Percentiles rank a stretch among this genome's conserved stretches.
These are phyloP conservation scores for Campopleginae sp. DNA, from an alignment of 2,888 invertebrate species.

Conservation along the genomic window DNA sequence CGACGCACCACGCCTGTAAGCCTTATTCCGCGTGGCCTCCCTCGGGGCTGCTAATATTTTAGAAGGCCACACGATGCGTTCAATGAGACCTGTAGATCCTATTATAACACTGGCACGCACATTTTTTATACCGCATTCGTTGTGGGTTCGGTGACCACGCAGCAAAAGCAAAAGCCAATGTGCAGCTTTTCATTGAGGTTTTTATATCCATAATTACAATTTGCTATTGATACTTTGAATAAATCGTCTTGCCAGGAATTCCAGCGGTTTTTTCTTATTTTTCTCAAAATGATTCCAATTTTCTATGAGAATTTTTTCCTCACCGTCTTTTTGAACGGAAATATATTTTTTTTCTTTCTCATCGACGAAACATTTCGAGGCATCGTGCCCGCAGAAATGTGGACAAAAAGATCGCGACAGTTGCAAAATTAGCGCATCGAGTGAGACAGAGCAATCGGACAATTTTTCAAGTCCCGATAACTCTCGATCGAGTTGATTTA, in stretches of 20 bases:
- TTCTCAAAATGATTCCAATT: background rate
- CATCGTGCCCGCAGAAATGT: background rate
- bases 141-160: constrained; percentile 16
- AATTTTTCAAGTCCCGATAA: background rate
- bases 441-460: background rate
- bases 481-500: constrained; percentile 28
- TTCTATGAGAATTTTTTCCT: background rate
- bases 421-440: background rate
- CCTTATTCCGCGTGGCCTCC: constrained; percentile 30
- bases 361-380: background rate
- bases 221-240: background rate
- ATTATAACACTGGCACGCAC: constrained; percentile 36
- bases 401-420: background rate
- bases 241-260: background rate
- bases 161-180: background rate
- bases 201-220: constrained; percentile 15
- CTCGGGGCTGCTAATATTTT: constrained; percentile 55
- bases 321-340: too few relatives aligned
- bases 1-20: constrained; percentile 23
- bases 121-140: constrained; percentile 1
- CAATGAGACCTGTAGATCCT: constrained; percentile 24
- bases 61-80: constrained; percentile 31
- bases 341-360: background rate
- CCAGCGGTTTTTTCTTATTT: background rate
- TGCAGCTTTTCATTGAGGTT: constrained; percentile 27